Conservation (phyloP, 2,797 vertebrate genomes). For the Lagorchestes hirsutus region DNA sequence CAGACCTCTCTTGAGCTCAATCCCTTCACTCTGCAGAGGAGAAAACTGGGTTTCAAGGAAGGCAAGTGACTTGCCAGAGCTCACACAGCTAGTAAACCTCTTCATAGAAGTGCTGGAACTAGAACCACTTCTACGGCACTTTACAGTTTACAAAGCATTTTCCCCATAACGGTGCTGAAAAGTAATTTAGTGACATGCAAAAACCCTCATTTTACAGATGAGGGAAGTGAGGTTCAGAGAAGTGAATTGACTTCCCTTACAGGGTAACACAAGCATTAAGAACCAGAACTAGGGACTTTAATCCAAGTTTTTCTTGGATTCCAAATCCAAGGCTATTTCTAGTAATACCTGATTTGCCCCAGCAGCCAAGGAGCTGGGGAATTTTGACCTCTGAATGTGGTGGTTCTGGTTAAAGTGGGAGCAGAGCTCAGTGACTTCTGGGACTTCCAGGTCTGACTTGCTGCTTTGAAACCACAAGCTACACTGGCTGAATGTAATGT, state of each 20-base stretch:
- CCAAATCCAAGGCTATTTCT: background rate
- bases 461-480: background rate
- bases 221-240: background rate
- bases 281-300: background rate
- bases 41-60: background rate
- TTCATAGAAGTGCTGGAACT: background rate
- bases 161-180: too few species aligned
- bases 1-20: background rate
- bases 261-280: background rate
- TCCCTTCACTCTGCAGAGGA: background rate
- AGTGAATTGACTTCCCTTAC: background rate
- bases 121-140: background rate
- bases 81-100: background rate
- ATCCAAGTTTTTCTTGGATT: background rate
- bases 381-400: background rate
- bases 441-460: background rate
- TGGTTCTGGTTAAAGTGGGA: background rate
- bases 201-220: background rate
- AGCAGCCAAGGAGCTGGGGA: background rate
- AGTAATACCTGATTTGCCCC: background rate
- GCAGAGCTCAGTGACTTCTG: background rate
- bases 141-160: background rate
- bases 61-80: background rate
- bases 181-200: background rate
- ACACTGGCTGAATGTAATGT: too few species aligned